phyloP scores from a whole-genome alignment of 2,113 vertebrate genomes.

The Herpetotheres cachinnans region DNA sequence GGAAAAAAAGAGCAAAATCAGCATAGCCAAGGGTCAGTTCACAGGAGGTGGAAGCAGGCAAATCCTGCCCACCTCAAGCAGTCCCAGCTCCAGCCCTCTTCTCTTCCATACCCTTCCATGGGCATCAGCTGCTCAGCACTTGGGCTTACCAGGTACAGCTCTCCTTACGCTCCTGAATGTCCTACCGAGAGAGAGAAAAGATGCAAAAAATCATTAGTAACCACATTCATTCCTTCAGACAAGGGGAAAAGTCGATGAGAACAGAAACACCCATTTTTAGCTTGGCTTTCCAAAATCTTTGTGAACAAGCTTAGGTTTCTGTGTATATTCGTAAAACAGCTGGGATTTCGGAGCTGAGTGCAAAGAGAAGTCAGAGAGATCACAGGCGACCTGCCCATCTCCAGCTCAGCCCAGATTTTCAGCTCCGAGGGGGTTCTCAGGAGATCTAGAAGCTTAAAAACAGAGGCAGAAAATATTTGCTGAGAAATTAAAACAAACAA shows the following conservation, averaged over 20 bases:
- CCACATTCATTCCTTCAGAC: neutral
- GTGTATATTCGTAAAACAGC: fast-evolving
- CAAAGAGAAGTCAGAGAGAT: neutral
- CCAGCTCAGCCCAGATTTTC: neutral
- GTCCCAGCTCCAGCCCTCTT: neutral
- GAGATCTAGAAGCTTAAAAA: neutral
- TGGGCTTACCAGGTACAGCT: neutral
- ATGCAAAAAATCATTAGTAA: neutral
- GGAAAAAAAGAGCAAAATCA: neutral
- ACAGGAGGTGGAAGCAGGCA: neutral
- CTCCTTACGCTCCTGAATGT: neutral
- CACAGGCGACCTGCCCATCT: fast-evolving
- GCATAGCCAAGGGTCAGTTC: neutral
- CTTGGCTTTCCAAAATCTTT: neutral
- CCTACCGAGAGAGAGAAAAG: neutral
- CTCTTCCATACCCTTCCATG: neutral
- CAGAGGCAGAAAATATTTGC: neutral
- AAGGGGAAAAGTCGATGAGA: fast-evolving
- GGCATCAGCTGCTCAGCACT: neutral
- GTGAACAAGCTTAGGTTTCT: neutral
- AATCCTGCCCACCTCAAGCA: neutral
- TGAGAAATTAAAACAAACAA: neutral
- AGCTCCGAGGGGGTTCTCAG: neutral
- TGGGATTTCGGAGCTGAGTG: neutral
- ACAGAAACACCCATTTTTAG: fast-evolving